Evolutionary conservation across 2,888 invertebrate genomes (phyloP), one percentile per base, ranked within the genome.

Genomic region (Ormyrus rosae): DNA sequence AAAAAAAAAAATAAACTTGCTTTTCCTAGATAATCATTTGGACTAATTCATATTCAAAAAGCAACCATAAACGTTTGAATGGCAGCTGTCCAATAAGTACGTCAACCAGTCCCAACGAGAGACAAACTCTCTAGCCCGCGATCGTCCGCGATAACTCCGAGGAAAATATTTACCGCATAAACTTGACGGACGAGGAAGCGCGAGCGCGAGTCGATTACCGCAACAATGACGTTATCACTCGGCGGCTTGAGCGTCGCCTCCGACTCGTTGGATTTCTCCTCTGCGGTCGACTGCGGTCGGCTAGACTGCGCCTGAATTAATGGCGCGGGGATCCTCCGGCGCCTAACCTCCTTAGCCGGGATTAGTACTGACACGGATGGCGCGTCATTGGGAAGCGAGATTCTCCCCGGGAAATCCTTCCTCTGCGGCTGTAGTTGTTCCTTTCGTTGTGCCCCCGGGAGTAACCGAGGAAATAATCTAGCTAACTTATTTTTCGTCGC

Each of bases 311-410:
- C 56, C 56, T 78, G 86, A 87, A 87, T 87, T 87, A 87, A 87
- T 87, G 86, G 86, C 83, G 77, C 81, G 83, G 83, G 83, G 83
- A 84, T 85, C 83, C 83, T 83, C 77, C 83, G 80, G 4, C 34
- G 34, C 85, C 86, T 83, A 85, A 86, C 84, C 86, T 86, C 85
- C 87, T 88, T 87, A 87, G 85, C 75, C 81, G 82, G 86, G 86
- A 87, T 87, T 87, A 87, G 87, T 85, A 86, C 84, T 82, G 86
- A 86, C 86, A 84, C 85, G 86, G 84, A 85, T 48, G 64, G 60
- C 69, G 73, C 56, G 79, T 79, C 73, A 73, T 63, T 61, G 70
- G 84, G 84, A 84, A 86, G 85, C 85, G 86, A 87, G 87, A 85
- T 86, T 86, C 84, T 85, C 85, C 84, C 79, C 82, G 81, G 82